Base-by-base conservation (phyloP, 2,797 vertebrate genomes). In the Eutrigla gurnardus region DNA sequence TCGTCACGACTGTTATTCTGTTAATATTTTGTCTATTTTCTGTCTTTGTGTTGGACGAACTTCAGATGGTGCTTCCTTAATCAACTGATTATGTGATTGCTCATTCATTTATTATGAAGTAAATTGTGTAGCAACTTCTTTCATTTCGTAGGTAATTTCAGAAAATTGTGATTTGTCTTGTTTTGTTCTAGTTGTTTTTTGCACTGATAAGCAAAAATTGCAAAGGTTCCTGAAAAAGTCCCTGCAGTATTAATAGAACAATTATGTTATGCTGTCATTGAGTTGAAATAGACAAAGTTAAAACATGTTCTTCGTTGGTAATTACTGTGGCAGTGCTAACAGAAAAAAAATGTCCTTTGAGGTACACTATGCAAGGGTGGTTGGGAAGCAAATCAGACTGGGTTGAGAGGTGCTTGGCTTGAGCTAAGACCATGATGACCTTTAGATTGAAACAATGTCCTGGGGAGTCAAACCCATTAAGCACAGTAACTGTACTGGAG, bases 391-490 rank as follows among this genome's bases (percentile, higher is more conserved):
- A 86, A 88, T 81, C 75, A 65, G 76, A 40, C 67, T 5, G 75
- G 72, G 84, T 80, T 52, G 78, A 86, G 75, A 86, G 77, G 78
- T 62, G 72, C 71, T 70, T 8, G 42, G 75, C 68, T 71, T 14
- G 53, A 82, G 79, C 79, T 65, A 25, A 81, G 81, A 87, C 88
- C 81, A 54, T 52, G 68, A 75, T 86, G 89, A 91, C 89, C 88
- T 91, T 87, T 91, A 89, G 88, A 92, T 87, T 91, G 85, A 83
- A 89, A 89, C 87, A 80, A 88, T 86, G 89, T 88, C 86, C 87
- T 52, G 59, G 82, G 90, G 89, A 91, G 86, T 88, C 78, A 65
- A 88, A 84, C 52, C 82, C 81, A 88, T 92, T 89, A 86, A 88
- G 73, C 82, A 85, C 86, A 85, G 87, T 63, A 67, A 81, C 77